Base-by-base conservation (phyloP, 1,140 invertebrate genomes). In the Anastrepha ludens region DNA sequence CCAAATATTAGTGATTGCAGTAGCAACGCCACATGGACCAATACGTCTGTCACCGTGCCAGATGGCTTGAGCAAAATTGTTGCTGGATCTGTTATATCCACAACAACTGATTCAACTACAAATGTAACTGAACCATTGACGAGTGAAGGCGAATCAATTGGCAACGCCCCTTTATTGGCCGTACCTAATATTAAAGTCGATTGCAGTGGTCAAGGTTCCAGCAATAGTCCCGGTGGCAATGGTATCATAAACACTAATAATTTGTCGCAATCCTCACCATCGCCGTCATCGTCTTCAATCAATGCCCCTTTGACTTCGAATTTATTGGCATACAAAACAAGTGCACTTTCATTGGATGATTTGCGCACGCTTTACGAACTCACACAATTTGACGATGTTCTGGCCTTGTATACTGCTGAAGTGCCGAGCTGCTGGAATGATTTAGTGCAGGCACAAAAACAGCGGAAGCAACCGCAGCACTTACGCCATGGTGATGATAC, bases 371-470 rank as follows among this genome's bases (percentile, higher is more conserved):
- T 97, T 0, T 95, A 96, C 87, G 94, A 95, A 87, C 92, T 97
- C 9, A 97, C 95, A 5, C 93, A 94, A 89, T 96, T 96, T 90
- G 96, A 94, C 89, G 92, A 93, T 29, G 92, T 91, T 50, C 78
- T 92, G 15, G 92, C 91, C 89, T 95, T 95, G 3, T 98, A 97
- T 91, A 96, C 96, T 85, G 97, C 97, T 7, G 98, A 97, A n/a
- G 97, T 98, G 0, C 97, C 98, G 2, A 96, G 97, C 47, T 98
- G 97, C 93, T 98, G 98, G 98, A 97, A 95, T 89, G 97, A 98
- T 94, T 95, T 98, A 90, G 97, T 98, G 90, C 97, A 98, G 88
- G 97, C 97, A 29, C 97, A 98, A 91, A 96, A 98, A 88, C 97
- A 98, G 89, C 94, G 97, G 15, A 95, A 96, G 20, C 96, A 97